phyloP scores from a whole-genome alignment of 2,113 vertebrate genomes.

The Puma concolor region DNA sequence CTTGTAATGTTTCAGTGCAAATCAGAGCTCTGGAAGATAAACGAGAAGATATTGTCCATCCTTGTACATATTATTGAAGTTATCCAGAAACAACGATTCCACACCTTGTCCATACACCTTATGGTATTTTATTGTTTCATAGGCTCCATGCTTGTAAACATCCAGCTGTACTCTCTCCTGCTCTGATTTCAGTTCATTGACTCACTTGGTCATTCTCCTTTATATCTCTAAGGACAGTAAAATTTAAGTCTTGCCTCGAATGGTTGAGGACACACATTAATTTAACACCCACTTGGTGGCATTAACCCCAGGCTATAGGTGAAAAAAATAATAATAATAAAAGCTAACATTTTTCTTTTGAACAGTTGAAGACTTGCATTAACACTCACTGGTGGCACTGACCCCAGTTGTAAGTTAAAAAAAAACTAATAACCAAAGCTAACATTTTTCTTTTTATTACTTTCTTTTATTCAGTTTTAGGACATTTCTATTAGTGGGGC shows the following conservation, averaged over 20 bases:
- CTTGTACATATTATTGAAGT: neutral
- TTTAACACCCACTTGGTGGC: neutral
- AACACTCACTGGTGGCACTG: neutral
- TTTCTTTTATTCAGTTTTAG: neutral
- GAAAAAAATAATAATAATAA: neutral
- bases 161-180: neutral
- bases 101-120: neutral
- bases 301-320: neutral
- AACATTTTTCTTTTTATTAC: neutral
- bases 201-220: neutral
- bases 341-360: neutral
- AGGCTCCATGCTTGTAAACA: neutral
- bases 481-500: neutral
- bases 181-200: neutral
- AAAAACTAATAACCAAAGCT: neutral
- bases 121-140: neutral
- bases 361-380: neutral
- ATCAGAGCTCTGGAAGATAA: neutral
- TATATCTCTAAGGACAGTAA: neutral
- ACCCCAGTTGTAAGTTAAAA: neutral
- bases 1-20: neutral
- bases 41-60: neutral
- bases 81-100: neutral
- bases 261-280: neutral
- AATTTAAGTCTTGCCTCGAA: neutral